A percentile compares a stretch with the other conserved stretches of the same genome.
Conservation (phyloP, 2,797 vertebrate species). For the Hyperoplus immaculatus region DNA sequence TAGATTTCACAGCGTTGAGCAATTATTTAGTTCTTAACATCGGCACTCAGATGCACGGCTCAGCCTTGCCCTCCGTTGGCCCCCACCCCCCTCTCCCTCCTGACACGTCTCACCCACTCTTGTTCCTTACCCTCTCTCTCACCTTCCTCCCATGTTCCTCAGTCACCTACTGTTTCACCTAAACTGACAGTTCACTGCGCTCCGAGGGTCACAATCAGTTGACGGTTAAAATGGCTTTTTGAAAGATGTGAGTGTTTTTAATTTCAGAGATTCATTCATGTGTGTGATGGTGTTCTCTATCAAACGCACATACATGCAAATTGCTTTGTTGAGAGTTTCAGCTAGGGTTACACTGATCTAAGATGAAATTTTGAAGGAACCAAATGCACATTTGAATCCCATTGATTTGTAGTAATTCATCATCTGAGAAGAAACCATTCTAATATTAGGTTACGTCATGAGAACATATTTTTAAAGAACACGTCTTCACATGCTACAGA, state of each 20-base stretch:
- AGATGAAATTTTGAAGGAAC: background rate
- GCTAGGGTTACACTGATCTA: background rate
- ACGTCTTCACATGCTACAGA: background rate
- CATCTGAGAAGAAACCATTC: background rate
- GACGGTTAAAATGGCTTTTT: slow-evolving; percentile 56
- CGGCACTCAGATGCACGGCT: slow-evolving; percentile 44
- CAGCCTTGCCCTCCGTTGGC: slow-evolving; percentile 50
- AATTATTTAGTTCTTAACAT: slow-evolving; percentile 78
- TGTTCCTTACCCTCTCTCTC: slow-evolving; percentile 29
- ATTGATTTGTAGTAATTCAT: background rate
- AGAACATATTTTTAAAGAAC: background rate
- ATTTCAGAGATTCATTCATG: slow-evolving; percentile 2
- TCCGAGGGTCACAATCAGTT: slow-evolving; percentile 39
- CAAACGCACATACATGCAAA: background rate
- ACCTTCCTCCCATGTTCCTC: slow-evolving; percentile 33
- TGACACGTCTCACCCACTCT: slow-evolving; percentile 44
- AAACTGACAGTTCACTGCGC: slow-evolving; percentile 48
- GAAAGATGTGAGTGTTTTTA: slow-evolving; percentile 17
- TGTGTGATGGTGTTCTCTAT: slow-evolving; percentile 1
- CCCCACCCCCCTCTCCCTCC: background rate
- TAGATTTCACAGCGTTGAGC: slow-evolving; percentile 70
- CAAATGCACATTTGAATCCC: background rate
- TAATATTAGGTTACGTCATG: background rate
- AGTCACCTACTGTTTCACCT: slow-evolving; percentile 28
- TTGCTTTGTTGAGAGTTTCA: background rate